Evolutionary conservation across 2,888 invertebrate genomes (phyloP), one percentile per base, ranked within the genome.

Genomic region (Neoitamus cyanurus): DNA sequence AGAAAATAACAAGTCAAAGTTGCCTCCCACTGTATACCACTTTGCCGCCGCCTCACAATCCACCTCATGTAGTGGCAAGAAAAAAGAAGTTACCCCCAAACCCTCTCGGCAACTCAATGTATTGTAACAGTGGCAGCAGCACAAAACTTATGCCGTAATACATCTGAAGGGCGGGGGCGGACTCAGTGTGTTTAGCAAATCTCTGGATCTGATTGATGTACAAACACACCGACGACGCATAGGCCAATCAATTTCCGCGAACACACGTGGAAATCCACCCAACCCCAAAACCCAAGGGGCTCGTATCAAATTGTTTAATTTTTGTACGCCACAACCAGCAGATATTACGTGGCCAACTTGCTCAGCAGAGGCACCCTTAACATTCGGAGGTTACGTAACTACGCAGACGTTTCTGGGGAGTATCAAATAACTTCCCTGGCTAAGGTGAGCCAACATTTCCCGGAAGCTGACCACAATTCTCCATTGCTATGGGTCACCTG

Each of bases 1-100:
- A 58, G 58, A 58, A 58, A 58, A 58, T 58, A 58, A 58, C 58
- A 58, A 58, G 58, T 58, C 58, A 15, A 58, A 58, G 58, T 58
- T 58, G 58, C 58, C 58, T 20, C 25, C 9, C 20, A 20, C 20
- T n/a, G n/a, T 58, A 58, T 5, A 58, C 58, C 1, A 20, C 20
- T 58, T 58, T 58, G 0, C 58, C 7, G 20, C 3, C 9, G 20
- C 25, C 15, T 9, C 25, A 20, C 15, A 15, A 20, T 48, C 58
- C 15, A 58, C 58, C 25, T 25, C 9, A 20, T 58, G 25, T 58
- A 58, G 58, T 58, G 20, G 25, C 4, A 58, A 1, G 58, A 58
- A 58, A 20, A 58, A 58, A 58, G 25, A 58, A 58, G 7, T 25
- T 15, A 20, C 48, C 15, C 9, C 9, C 6, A 20, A 58, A 9